Evolutionary conservation across 2,113 vertebrate species (phyloP), one percentile per base, ranked within the genome.

Genomic region (Passerina amoena): DNA sequence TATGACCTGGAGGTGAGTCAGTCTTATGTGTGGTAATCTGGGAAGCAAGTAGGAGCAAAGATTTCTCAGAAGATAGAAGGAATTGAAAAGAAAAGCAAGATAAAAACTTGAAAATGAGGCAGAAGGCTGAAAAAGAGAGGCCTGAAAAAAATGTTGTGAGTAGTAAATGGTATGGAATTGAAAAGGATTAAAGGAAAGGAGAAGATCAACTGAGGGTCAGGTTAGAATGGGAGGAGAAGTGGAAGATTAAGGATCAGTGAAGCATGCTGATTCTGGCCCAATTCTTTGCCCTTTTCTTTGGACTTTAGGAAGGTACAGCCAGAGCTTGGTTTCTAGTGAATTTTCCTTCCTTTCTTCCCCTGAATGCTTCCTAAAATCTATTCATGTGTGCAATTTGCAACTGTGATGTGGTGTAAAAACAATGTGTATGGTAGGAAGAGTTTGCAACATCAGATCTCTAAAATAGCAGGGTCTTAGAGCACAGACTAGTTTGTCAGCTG

Each of bases 231-330:
- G 42, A 5, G 8, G 3, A 77, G 35, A 91, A 79, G 22, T 30
- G 9, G 23, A 78, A 83, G 42, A 83, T 51, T 72, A 92, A 57
- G 28, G 25, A 17, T 78, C 76, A 88, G 17, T 70, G 64, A 88
- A 90, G 45, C 38, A 73, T 60, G 37, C 9, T 63, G 59, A 66
- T 42, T 86, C 38, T 42, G 33, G 44, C 6, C 12, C 23, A 50
- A 20, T 78, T 71, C 78, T 93, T 90, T 85, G 35, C 31, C 47
- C 17, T 86, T 82, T 88, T 79, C 61, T 88, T 86, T 65, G 16
- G 40, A 25, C 33, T 85, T 82, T 53, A 48, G 30, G n/a, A 94
- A 84, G 14, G 21, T 37, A 68, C 12, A 56, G 23, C 13, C 3
- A 42, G 31, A 20, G 16, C 24, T 66, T 48, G 0, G 14, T 30